Evolutionary conservation across 2,797 vertebrate species (phyloP).

Genomic region (Parambassis ranga): DNA sequence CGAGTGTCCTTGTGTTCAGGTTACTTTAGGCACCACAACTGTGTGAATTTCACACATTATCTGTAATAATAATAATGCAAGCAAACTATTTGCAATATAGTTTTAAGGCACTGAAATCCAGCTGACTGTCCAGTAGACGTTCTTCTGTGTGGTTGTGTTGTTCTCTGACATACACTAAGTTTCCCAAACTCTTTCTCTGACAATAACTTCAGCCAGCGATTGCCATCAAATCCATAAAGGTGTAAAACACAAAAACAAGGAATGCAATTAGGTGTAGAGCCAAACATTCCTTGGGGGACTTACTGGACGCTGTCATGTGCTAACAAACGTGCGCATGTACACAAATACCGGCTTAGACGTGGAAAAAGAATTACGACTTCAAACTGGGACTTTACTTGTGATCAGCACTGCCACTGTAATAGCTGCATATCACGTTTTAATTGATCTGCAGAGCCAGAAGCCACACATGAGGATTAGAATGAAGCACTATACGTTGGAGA

Average conservation of each 20-base stretch:
- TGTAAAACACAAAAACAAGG: slow-evolving; percentile 43
- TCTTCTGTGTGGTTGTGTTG: no score
- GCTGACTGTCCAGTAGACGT: no score
- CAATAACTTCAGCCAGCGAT: no score
- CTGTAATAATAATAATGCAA: no score
- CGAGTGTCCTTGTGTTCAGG: no score
- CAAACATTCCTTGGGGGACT: slow-evolving; percentile 13
- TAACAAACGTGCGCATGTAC: neutral
- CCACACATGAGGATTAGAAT: slow-evolving; percentile 5
- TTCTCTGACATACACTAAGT: neutral
- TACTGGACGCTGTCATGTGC: slow-evolving; percentile 9
- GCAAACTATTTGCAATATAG: no score
- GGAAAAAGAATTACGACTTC: slow-evolving; percentile 8
- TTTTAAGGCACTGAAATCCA: no score
- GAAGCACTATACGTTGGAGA: neutral
- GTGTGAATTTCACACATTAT: no score
- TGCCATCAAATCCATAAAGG: slow-evolving; percentile 23
- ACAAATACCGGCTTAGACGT: slow-evolving; percentile 9
- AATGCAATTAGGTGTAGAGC: slow-evolving; percentile 44
- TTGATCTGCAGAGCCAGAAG: slow-evolving; percentile 32
- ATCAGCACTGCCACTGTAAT: slow-evolving; percentile 26
- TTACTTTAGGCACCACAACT: no score
- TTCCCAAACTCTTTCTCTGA: neutral
- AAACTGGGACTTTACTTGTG: slow-evolving; percentile 43
- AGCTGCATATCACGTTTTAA: slow-evolving; percentile 27